Percentiles rank a stretch among this genome's conserved stretches.
phyloP scores from a whole-genome alignment of 2,113 vertebrate genomes.

The Vanacampus margaritifer region DNA sequence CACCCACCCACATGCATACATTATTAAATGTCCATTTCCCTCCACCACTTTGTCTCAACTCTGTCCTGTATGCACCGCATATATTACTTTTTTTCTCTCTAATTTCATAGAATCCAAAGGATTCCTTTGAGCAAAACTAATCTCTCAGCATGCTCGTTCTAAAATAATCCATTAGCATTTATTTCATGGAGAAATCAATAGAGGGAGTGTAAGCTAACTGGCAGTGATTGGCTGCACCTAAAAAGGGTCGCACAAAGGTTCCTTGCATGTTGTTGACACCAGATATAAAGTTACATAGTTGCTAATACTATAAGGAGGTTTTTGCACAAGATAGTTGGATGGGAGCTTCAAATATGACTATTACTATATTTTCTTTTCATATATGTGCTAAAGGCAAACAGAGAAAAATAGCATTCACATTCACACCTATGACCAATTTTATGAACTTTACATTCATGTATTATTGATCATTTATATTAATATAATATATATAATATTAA shows the following conservation, averaged over 20 bases:
- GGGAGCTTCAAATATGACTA: background rate
- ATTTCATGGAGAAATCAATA: background rate
- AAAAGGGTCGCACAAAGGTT: background rate
- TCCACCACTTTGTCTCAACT: background rate
- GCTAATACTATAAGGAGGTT: too few species aligned
- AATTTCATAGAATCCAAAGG: background rate
- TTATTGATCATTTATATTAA: too few species aligned
- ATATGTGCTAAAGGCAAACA: too few species aligned
- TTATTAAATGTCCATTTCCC: slow-evolving; percentile 37
- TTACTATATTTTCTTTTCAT: too few species aligned
- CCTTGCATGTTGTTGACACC: background rate
- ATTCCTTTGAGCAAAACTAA: slow-evolving; percentile 21
- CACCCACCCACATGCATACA: slow-evolving; percentile 32
- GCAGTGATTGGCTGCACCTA: background rate
- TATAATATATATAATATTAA: too few species aligned
- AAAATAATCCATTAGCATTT: background rate
- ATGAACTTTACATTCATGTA: too few species aligned
- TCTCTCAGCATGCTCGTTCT: background rate
- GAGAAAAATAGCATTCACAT: too few species aligned
- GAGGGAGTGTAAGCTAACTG: background rate
- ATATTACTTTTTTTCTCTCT: slow-evolving; percentile 49
- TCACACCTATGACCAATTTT: too few species aligned
- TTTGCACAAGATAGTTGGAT: background rate
- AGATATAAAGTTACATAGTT: background rate
- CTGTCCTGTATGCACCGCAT: slow-evolving; percentile 38